Conservation (phyloP, 2,888 invertebrate genomes). For the Cataglyphis altisquamis region DNA sequence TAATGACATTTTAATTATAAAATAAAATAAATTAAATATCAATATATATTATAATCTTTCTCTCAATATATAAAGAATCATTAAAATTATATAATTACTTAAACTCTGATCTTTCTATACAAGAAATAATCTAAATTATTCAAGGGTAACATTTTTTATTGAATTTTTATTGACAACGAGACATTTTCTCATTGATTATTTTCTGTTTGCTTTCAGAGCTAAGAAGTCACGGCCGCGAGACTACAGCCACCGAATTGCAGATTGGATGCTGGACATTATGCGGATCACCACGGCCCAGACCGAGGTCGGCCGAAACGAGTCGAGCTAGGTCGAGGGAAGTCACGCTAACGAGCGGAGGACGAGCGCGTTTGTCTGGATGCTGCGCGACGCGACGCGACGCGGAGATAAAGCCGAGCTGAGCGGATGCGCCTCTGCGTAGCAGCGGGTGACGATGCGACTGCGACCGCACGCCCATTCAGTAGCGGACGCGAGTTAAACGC, state of each 20-base stretch:
- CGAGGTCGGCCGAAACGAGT: constrained; percentile 39
- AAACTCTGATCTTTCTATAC: not conserved
- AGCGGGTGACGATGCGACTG: constrained; percentile 57
- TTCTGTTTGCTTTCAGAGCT: not conserved
- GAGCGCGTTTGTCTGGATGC: constrained; percentile 21
- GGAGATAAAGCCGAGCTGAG: constrained; percentile 46
- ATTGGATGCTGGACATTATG: constrained; percentile 38
- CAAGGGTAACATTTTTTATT: not conserved
- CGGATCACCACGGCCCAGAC: constrained; percentile 28
- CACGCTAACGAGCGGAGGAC: constrained; percentile 45
- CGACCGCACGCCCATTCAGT: constrained; percentile 61
- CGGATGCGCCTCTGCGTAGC: constrained; percentile 53
- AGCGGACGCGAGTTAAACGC: constrained; percentile 51
- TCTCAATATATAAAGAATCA: too few species aligned
- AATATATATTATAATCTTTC: too few species aligned
- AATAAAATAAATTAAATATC: too few species aligned
- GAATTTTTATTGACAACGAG: not conserved
- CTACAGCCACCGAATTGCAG: constrained; percentile 40
- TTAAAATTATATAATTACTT: not conserved
- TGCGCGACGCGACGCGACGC: not conserved
- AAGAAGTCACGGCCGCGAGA: constrained; percentile 35
- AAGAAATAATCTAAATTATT: not conserved
- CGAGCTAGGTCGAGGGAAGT: constrained; percentile 49
- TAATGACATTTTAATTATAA: not conserved
- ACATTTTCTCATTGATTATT: not conserved